A percentile compares a stretch with the other conserved stretches of the same genome.
Evolutionary conservation across 2,113 vertebrate species (phyloP).

Genomic region (Pedionomus torquatus): DNA sequence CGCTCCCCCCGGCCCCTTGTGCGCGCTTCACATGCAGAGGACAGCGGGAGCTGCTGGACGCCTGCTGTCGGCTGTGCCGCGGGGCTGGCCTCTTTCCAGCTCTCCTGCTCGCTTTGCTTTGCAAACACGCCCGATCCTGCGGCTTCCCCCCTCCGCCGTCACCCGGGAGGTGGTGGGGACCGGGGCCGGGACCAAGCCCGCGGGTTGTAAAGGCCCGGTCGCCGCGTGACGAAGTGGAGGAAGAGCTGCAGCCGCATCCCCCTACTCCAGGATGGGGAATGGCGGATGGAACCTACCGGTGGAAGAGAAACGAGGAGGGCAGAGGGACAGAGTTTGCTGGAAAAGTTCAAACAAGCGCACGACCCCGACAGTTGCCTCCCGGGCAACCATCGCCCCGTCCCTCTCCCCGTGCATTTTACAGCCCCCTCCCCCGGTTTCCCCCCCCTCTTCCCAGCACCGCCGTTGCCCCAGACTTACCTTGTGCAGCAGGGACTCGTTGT

Average conservation of each 20-base stretch:
- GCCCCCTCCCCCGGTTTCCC: not conserved
- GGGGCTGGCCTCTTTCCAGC: not conserved
- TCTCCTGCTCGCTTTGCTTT: not conserved
- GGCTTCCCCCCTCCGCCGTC: accelerated
- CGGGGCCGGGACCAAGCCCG: not conserved
- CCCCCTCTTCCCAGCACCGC: too few species aligned
- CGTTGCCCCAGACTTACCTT: slow-evolving; percentile 69
- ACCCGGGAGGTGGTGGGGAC: too few species aligned
- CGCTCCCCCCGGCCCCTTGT: too few species aligned
- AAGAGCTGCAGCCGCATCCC: not conserved
- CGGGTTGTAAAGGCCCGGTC: not conserved
- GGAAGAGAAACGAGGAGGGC: not conserved
- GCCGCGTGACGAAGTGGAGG: accelerated
- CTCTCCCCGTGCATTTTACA: accelerated
- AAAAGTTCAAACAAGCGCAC: not conserved
- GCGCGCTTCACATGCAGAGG: not conserved
- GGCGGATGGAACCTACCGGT: not conserved
- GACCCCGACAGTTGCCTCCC: too few species aligned
- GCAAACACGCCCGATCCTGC: not conserved
- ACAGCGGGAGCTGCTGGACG: not conserved
- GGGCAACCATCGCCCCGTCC: too few species aligned
- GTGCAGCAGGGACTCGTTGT: slow-evolving; percentile 79
- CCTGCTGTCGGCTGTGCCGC: not conserved
- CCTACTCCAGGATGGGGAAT: accelerated
- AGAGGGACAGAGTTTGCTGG: not conserved